Evolutionary conservation across 1,140 invertebrate species (phyloP).

Genomic region (Drosophila varians): DNA sequence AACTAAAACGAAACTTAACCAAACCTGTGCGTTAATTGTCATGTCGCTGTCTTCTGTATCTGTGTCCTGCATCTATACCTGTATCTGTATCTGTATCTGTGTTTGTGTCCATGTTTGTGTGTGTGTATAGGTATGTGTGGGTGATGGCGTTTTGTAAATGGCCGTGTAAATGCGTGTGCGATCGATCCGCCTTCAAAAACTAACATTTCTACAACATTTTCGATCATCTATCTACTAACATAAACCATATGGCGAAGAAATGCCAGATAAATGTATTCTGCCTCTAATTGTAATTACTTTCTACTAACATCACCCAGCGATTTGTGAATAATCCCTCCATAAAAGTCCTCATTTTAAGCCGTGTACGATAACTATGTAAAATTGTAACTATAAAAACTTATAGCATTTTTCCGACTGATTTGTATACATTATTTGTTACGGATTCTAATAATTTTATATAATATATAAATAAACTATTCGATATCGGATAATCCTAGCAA

Average conservation of each 20-base stretch:
- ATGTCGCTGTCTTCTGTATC: conserved; percentile 64
- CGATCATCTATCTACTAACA: conserved; percentile 34
- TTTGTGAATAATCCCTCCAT: conserved; percentile 8
- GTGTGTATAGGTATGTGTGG: conserved; percentile 14
- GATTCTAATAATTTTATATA: not conserved
- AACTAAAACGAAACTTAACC: conserved; percentile 43
- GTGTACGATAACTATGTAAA: not conserved
- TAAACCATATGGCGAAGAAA: conserved; percentile 4
- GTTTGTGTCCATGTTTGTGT: conserved; percentile 34
- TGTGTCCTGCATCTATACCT: conserved; percentile 38
- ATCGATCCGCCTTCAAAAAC: conserved; percentile 18
- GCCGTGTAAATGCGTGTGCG: conserved; percentile 26
- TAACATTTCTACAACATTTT: conserved; percentile 23
- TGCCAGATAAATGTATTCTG: not conserved
- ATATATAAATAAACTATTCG: not conserved
- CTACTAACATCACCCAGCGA: conserved; percentile 5
- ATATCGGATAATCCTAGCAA: not conserved
- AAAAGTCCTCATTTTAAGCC: not conserved
- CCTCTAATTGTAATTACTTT: conserved; percentile 3
- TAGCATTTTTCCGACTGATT: conserved; percentile 8
- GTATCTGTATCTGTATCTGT: conserved; percentile 37
- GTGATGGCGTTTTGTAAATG: conserved; percentile 21
- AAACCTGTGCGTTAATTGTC: conserved; percentile 61
- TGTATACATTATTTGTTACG: conserved; percentile 3
- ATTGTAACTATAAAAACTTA: not conserved